Percentiles rank a stretch among this genome's conserved stretches.
Conservation (phyloP, 2,797 vertebrate genomes). For the Atherinosoma microstoma region DNA sequence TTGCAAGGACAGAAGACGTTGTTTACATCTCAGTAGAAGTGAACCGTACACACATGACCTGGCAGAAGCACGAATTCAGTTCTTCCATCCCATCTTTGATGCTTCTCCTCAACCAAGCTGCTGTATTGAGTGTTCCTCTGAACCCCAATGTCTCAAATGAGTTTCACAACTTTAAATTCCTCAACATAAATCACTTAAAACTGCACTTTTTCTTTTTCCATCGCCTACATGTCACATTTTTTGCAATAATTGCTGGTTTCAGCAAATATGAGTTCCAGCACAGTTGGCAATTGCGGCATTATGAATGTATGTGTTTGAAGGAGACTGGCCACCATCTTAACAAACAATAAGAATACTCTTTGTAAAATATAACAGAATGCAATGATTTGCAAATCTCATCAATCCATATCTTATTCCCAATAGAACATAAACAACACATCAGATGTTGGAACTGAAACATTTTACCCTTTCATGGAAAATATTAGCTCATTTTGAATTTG, state of each 20-base stretch:
- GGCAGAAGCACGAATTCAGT: neutral
- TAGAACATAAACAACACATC: no score
- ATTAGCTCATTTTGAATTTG: no score
- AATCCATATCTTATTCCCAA: no score
- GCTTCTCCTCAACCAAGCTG: neutral
- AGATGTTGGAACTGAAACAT: no score
- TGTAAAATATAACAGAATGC: no score
- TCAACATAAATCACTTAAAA: neutral
- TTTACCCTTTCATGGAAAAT: no score
- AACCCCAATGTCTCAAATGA: neutral
- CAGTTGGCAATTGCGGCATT: conserved; percentile 11
- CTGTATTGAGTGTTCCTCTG: neutral
- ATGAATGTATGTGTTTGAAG: conserved; percentile 15
- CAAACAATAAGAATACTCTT: conserved; percentile 73
- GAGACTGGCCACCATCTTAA: conserved; percentile 35
- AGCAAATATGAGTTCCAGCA: conserved; percentile 30
- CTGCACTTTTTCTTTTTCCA: neutral
- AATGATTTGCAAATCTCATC: no score
- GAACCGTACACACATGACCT: neutral
- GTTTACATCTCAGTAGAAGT: neutral
- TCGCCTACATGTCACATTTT: conserved; percentile 32
- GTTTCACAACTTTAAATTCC: neutral
- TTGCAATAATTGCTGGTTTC: conserved; percentile 19
- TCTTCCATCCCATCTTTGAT: neutral
- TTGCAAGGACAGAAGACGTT: neutral